Base-by-base conservation (phyloP, 2,797 vertebrate genomes). In the Pristis pectinata region DNA sequence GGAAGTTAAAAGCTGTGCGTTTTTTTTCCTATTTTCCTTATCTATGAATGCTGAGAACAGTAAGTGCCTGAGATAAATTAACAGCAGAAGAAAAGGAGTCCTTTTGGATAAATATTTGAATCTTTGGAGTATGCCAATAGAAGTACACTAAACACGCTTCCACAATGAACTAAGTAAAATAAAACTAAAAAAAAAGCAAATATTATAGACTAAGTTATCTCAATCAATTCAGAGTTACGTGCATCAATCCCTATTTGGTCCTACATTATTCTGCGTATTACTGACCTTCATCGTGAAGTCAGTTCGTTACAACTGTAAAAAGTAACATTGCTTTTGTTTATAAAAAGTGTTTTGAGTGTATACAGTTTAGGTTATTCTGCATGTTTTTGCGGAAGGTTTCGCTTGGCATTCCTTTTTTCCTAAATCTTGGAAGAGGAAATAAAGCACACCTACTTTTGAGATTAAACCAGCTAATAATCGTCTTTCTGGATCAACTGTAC, bases 361-460 rank as follows among this genome's bases (percentile, higher is more conserved):
- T 3, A 56, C 49, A 56, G 9, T 87, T 83, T 87, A 61, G 56
- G 56, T n/a, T 87, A 87, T 34, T 7, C 4, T 87, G 30, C 56
- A 59, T 59, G 30, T 56, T 87, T 49, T 30, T 87, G 49, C 34
- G 53, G 56, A 59, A n/a, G 10, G 27, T 61, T 87, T 87, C 11
- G 13, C 30, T 59, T 61, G 30, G 83, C 56, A 27, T 87, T 56
- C 34, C 53, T 61, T 87, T 56, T 87, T 61, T 49, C n/a, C 85
- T 9, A 85, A n/a, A 59, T 87, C 10, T 87, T 87, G 53, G 59
- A 4, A 56, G 56, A 34, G 83, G 1, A 87, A 59, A 59, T 64
- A 76, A 76, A 76, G 72, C 53, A 87, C 83, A 87, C 59, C 56
- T 87, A 34, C 30, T 87, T 87, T 59, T 87, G 56, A 87, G 83